These are phyloP conservation scores for Proisotoma minuta DNA, from an alignment of 2,888 invertebrate genomes.

Conservation along the genomic window DNA sequence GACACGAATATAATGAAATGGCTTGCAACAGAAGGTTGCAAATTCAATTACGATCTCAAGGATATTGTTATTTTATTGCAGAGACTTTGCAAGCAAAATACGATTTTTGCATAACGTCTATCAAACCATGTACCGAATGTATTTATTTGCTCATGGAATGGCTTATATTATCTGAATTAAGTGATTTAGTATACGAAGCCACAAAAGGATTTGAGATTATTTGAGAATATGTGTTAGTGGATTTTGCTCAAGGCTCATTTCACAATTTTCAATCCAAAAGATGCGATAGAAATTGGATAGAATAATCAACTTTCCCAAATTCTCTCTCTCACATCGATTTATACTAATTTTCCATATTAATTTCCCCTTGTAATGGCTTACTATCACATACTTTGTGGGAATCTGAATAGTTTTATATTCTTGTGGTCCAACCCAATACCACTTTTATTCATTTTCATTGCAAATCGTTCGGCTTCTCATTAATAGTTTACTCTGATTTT, in stretches of 20 bases:
- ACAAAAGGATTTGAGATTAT: too few species aligned
- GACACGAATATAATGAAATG: too few species aligned
- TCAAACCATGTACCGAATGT: too few species aligned
- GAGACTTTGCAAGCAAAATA: too few species aligned
- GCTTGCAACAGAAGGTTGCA: too few species aligned
- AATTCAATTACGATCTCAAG: too few species aligned
- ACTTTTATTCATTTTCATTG: not conserved
- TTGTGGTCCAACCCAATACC: not conserved
- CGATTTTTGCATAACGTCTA: too few species aligned
- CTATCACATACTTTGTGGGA: slow-evolving; percentile 10
- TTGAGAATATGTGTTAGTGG: not conserved
- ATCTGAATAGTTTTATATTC: not conserved
- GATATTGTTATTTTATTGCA: too few species aligned
- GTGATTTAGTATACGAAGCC: too few species aligned
- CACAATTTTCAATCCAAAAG: not conserved
- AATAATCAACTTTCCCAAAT: not conserved
- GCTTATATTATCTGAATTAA: too few species aligned
- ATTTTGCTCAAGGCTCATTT: slow-evolving; percentile 6
- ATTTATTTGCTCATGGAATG: too few species aligned
- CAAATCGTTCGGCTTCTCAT: not conserved
- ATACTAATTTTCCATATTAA: slow-evolving; percentile 12
- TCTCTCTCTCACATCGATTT: not conserved
- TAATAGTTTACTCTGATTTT: not conserved
- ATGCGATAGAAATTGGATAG: not conserved
- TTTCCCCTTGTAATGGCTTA: slow-evolving; percentile 9